A percentile compares a stretch with the other conserved stretches of the same genome.
Conservation (phyloP, 2,888 invertebrate species). For the Coelinius sp. region DNA sequence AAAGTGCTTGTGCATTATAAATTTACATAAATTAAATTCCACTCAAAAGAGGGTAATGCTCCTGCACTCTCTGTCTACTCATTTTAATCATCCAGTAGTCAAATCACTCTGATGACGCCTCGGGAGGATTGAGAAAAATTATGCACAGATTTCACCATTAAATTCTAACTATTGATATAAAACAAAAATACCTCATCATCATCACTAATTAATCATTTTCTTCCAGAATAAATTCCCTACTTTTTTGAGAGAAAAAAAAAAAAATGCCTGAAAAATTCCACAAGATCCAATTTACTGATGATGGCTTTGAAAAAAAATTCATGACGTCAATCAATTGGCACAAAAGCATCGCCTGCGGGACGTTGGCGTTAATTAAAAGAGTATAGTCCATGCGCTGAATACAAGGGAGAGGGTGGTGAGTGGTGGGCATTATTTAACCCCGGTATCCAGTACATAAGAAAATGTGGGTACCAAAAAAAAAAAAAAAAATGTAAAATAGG, state of each 20-base stretch:
- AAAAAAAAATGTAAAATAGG: slow-evolving; percentile 26
- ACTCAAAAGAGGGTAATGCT: slow-evolving; percentile 45
- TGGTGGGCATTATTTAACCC: slow-evolving; percentile 30
- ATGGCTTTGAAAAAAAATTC: slow-evolving; percentile 10
- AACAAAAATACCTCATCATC: no score
- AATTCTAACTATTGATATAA: no score
- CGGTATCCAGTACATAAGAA: slow-evolving; percentile 18
- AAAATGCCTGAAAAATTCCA: background rate
- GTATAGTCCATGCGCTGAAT: slow-evolving; percentile 2
- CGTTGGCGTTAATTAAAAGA: slow-evolving; percentile 41
- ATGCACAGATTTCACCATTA: no score
- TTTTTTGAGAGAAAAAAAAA: background rate
- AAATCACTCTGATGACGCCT: background rate
- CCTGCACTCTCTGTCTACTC: slow-evolving; percentile 2
- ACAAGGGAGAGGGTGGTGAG: slow-evolving; percentile 18
- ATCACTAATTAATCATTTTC: no score
- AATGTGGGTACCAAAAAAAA: background rate
- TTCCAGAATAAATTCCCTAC: no score
- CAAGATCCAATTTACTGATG: background rate
- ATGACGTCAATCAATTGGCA: slow-evolving; percentile 23
- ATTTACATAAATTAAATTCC: slow-evolving; percentile 60
- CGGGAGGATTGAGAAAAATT: background rate
- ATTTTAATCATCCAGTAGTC: slow-evolving; percentile 1
- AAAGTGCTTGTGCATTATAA: slow-evolving; percentile 55
- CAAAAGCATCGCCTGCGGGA: slow-evolving; percentile 9